Base-by-base conservation (phyloP, 2,113 vertebrate species). In the Anarrhichthys ocellatus region DNA sequence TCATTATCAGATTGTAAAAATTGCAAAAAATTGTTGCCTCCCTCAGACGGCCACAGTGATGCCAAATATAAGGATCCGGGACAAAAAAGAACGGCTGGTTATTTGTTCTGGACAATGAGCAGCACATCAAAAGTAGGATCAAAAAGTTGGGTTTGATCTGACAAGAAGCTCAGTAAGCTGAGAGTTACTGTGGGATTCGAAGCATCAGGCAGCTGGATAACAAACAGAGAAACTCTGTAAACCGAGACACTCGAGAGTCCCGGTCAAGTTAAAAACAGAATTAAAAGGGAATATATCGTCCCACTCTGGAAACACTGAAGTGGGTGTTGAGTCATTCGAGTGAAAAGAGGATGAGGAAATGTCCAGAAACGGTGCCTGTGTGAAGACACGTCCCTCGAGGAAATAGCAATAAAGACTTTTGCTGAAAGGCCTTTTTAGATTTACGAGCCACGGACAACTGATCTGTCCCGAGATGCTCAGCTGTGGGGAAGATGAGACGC, bases 211-310 rank as follows among this genome's bases (percentile, higher is more conserved):
- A 76, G 90, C 87, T 87, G 85, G 78, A 90, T 72, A 73, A 79
- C 68, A 84, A 88, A 81, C 82, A 75, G 64, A 91, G 78, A 50
- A 92, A 89, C 88, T 87, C 86, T 48, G 82, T 87, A 88, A 92
- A 92, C 88, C 59, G 86, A 64, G 75, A 74, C 73, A 71, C 67
- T 62, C 10, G 29, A 76, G 82, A 83, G 79, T 52, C 71, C 52
- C 46, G 32, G 82, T 86, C 78, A 42, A 79, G 56, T 87, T 70
- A 44, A 80, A 69, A 75, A 78, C 38, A 18, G 36, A 87, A 73
- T 76, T 65, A 67, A 71, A 78, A 32, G 61, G 61, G 62, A 74
- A 80, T 77, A 67, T 67, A 76, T 85, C 72, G 81, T 74, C 75
- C 73, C 9, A 15, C 38, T 72, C 68, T 73, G 84, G 63, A 81